phyloP scores from a whole-genome alignment of 2,113 vertebrate species.

The Corythornis vintsioides region DNA sequence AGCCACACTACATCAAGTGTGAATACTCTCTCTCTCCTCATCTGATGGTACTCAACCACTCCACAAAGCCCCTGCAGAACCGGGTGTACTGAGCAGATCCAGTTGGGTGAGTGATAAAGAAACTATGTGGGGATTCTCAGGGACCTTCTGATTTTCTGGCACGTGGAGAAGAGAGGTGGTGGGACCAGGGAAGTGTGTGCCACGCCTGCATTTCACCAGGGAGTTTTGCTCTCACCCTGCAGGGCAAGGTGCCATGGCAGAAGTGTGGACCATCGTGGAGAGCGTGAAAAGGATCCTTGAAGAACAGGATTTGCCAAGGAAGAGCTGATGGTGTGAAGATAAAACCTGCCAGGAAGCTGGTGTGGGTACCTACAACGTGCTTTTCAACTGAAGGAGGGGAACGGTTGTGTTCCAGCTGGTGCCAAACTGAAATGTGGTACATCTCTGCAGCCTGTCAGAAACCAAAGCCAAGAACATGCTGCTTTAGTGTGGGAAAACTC shows the following conservation, averaged over 20 bases:
- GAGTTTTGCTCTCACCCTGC: constrained; percentile 15
- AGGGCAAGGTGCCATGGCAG: constrained; percentile 96
- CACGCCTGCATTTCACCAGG: not conserved
- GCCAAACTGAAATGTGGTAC: not conserved
- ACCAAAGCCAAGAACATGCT: not conserved
- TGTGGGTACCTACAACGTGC: not conserved
- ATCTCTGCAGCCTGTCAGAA: not conserved
- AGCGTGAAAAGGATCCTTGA: constrained; percentile 74
- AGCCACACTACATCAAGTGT: not conserved
- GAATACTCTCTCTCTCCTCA: not conserved
- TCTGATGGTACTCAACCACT: not conserved
- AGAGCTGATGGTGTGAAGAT: constrained; percentile 38
- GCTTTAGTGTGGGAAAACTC: not conserved
- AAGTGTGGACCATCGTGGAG: constrained; percentile 85
- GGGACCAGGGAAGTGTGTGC: not conserved
- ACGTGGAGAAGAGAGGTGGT: not conserved
- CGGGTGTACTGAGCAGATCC: not conserved
- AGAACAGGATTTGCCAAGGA: not conserved
- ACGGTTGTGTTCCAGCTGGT: not conserved
- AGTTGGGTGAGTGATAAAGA: not conserved
- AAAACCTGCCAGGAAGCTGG: not conserved
- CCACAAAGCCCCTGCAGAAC: not conserved
- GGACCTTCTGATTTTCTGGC: not conserved
- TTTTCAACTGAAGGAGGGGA: not conserved
- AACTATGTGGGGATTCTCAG: not conserved